Evolutionary conservation across 2,797 vertebrate genomes (phyloP), one percentile per base, ranked within the genome.

Genomic region (Borostomias antarcticus): DNA sequence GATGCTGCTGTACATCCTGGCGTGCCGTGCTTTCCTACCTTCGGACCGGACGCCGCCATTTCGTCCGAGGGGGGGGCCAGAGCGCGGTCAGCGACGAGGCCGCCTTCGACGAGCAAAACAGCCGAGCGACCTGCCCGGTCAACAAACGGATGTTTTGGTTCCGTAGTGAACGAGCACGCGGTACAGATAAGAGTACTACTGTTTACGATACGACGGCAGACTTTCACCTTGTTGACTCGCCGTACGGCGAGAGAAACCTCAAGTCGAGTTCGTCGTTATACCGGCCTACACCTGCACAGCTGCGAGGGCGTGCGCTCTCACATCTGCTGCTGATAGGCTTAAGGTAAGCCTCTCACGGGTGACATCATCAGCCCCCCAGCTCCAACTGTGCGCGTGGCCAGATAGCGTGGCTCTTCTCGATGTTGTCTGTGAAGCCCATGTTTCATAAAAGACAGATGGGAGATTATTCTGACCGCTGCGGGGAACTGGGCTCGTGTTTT

Each of bases 311-410:
- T 33, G 26, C 9, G 13, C 17, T 66, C 53, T 29, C 48, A 66
- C 52, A 29, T 66, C 59, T 72, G 54, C 29, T 75, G 69, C 70
- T 82, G 63, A 74, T 68, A 66, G 62, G 51, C 68, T 80, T 70
- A 69, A 63, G 63, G 48, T 81, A 79, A 82, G 75, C 69, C 69
- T 37, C 58, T 81, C 66, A 77, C 61, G 45, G 67, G 32, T 64
- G 70, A 68, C 72, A 64, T 78, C 66, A 56, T 25, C n/a, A n/a
- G 52, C 51, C 68, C 60, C 72, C 66, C 75, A 75, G 68, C 71
- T 79, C 64, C 43, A 48, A 43, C 43, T 17, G 48, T 63, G 59
- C 33, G 15, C 4, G 30, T 26, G 29, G 28, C 54, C 26, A 30
- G 54, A 8, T 15, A n/a, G 17, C 17, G 10, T 35, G 8, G 29